Evolutionary conservation across 2,113 vertebrate species (phyloP).

Genomic region (Artemisiospiza belli): DNA sequence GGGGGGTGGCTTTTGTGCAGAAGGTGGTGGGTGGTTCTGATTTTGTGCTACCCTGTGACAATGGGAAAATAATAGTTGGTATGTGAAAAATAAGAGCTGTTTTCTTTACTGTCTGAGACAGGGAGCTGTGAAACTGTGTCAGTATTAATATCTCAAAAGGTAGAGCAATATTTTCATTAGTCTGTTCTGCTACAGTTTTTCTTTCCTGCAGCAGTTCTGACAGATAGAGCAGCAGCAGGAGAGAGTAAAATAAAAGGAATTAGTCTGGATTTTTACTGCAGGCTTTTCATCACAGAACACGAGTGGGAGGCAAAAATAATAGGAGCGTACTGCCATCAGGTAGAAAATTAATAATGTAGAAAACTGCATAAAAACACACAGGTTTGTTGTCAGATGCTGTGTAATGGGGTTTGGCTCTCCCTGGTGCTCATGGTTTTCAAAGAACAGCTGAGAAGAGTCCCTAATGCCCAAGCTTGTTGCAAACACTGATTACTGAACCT

Average conservation of each 20-base stretch:
- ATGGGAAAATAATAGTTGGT: slow-evolving; percentile 11
- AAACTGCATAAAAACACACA: neutral
- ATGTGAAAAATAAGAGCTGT: slow-evolving; percentile 12
- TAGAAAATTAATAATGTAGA: slow-evolving; percentile 34
- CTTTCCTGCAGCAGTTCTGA: neutral
- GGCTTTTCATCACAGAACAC: slow-evolving; percentile 10
- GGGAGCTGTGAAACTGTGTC: neutral
- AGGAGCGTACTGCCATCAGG: neutral
- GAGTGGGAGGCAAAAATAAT: slow-evolving; percentile 47
- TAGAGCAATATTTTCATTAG: slow-evolving; percentile 11
- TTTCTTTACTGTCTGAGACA: slow-evolving; percentile 28
- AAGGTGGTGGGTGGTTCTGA: slow-evolving; percentile 19
- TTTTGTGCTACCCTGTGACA: neutral
- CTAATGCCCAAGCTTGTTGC: neutral
- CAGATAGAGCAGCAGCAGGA: slow-evolving; percentile 28
- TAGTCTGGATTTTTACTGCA: slow-evolving; percentile 19
- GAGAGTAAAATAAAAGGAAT: slow-evolving; percentile 27
- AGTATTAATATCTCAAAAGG: neutral
- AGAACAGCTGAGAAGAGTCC: neutral
- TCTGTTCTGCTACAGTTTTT: slow-evolving; percentile 7
- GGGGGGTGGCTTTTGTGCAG: neutral
- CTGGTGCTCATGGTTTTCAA: neutral
- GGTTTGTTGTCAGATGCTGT: neutral
- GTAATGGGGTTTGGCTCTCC: neutral
- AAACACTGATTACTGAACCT: neutral